Percentiles rank a stretch among this genome's conserved stretches.
These are phyloP conservation scores for Aleiodes testaceus DNA, from an alignment of 2,888 invertebrate species.

Conservation along the genomic window DNA sequence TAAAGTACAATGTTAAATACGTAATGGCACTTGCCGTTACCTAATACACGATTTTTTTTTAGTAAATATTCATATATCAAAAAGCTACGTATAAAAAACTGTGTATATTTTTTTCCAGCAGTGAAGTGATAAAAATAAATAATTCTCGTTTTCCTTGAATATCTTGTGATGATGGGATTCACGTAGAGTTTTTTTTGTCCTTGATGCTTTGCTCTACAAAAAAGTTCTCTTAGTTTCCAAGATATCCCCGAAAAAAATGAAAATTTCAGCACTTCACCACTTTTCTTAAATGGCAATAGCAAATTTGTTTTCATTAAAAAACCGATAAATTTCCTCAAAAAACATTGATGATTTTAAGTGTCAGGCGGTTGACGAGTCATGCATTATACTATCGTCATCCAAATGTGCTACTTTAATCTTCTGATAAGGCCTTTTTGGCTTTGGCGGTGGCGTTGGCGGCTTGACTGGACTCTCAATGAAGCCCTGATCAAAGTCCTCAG, in stretches of 20 bases:
- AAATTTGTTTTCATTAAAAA: slow-evolving; percentile 9
- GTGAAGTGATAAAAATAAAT: too few relatives aligned
- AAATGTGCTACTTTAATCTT: slow-evolving; percentile 48
- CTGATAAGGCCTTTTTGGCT: slow-evolving; percentile 68
- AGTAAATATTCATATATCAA: not conserved
- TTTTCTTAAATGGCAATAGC: slow-evolving; percentile 22
- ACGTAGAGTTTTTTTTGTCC: too few relatives aligned
- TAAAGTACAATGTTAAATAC: slow-evolving; percentile 30
- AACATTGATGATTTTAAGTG: slow-evolving; percentile 29
- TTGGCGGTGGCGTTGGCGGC: slow-evolving; percentile 75
- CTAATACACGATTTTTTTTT: slow-evolving; percentile 5
- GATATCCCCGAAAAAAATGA: too few relatives aligned
- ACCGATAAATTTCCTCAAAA: slow-evolving; percentile 3
- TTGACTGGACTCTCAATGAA: slow-evolving; percentile 63
- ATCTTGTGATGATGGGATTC: too few relatives aligned
- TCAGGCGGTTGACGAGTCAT: slow-evolving; percentile 59
- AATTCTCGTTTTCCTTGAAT: too few relatives aligned
- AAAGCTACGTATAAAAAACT: slow-evolving; percentile 13
- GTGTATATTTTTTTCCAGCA: not conserved
- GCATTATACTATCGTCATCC: slow-evolving; percentile 54
- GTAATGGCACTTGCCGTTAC: slow-evolving; percentile 31
- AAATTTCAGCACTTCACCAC: too few relatives aligned
- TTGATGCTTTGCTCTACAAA: too few relatives aligned
- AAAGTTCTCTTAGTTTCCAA: too few relatives aligned
- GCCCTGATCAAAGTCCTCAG: slow-evolving; percentile 56